Conservation (phyloP, 2,888 invertebrate genomes). For the Sturmia bella region DNA sequence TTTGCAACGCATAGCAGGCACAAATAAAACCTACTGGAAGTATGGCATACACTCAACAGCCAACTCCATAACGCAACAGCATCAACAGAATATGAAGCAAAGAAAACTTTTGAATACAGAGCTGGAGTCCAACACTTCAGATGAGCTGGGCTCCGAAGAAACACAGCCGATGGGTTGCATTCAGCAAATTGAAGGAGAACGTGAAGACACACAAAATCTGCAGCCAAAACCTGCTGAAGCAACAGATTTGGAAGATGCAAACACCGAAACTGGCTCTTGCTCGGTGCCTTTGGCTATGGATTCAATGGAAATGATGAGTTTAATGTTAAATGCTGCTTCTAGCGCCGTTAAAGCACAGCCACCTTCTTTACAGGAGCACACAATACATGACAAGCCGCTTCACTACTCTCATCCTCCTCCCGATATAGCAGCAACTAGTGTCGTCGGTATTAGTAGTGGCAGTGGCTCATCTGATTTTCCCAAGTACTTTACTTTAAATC, state of each 20-base stretch:
- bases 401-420: too few species aligned
- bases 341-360: conserved; percentile 75
- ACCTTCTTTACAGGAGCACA: conserved; percentile 59
- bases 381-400: conserved; percentile 37
- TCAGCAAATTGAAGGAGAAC: conserved; percentile 20
- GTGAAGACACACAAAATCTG: background rate
- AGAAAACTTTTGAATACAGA: conserved; percentile 63
- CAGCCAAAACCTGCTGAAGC: background rate
- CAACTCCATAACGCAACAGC: conserved; percentile 78
- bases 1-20: conserved; percentile 76
- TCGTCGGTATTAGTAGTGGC: conserved; percentile 56
- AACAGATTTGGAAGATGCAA: conserved; percentile 75
- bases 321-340: conserved; percentile 79
- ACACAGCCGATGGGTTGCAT: conserved; percentile 37
- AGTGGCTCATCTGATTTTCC: conserved; percentile 35
- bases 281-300: conserved; percentile 78
- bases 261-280: conserved; percentile 80
- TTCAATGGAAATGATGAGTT: conserved; percentile 79
- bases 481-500: conserved; percentile 58
- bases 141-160: conserved; percentile 73
- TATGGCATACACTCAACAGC: conserved; percentile 79
- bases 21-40: conserved; percentile 79
- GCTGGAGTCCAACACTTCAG: conserved; percentile 74
- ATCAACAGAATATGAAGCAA: conserved; percentile 69
- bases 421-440: conserved; percentile 72